Evolutionary conservation across 2,113 vertebrate species (phyloP).

Genomic region (Archilochus colubris): DNA sequence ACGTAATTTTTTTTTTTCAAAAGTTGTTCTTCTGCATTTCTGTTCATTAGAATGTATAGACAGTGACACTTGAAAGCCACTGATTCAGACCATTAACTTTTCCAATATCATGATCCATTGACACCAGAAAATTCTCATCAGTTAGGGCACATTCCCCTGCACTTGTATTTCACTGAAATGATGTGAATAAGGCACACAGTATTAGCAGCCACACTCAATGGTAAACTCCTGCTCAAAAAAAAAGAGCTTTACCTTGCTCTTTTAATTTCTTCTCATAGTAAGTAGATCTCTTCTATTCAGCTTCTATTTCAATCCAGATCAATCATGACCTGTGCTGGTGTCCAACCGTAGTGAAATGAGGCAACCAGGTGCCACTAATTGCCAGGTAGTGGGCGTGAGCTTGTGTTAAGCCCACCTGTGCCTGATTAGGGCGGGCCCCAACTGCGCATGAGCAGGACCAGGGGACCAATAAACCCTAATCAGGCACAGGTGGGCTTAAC

Average conservation of each 20-base stretch:
- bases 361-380: too few species aligned
- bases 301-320: background rate
- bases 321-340: background rate
- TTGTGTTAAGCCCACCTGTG: too few species aligned
- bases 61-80: background rate
- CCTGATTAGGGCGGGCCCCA: too few species aligned
- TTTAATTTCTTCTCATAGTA: conserved; percentile 33
- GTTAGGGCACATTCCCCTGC: background rate
- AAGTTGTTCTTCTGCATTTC: background rate
- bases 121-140: background rate
- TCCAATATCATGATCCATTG: background rate
- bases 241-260: background rate
- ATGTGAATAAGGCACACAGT: background rate
- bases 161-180: background rate
- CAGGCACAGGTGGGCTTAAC: too few species aligned
- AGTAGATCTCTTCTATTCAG: background rate
- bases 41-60: background rate
- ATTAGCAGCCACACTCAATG: background rate
- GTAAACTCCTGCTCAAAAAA: background rate
- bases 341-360: background rate
- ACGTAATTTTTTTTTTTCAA: background rate
- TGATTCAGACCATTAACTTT: background rate
- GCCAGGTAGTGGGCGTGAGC: too few species aligned
- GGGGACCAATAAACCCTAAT: too few species aligned
- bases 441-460: too few species aligned